phyloP scores from a whole-genome alignment of 2,888 invertebrate species.

The Callinectes sapidus region DNA sequence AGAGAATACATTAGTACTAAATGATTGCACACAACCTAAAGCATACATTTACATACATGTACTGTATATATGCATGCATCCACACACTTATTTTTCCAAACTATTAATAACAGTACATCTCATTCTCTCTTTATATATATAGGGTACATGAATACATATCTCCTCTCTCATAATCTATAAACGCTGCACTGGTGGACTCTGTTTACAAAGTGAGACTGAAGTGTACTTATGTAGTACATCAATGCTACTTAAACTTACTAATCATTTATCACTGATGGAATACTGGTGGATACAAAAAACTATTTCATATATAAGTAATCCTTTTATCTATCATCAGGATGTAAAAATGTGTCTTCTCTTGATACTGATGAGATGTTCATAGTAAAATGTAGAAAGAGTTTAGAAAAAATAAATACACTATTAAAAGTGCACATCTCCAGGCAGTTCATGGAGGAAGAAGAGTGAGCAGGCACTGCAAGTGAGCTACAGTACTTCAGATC shows the following conservation, averaged over 20 bases:
- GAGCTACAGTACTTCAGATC: neutral
- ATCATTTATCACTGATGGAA: neutral
- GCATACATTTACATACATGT: neutral
- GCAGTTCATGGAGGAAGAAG: neutral
- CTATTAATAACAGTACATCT: neutral
- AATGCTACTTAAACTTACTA: neutral
- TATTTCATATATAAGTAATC: neutral
- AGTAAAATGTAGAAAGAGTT: neutral
- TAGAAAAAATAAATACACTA: constrained; percentile 17
- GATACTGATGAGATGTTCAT: neutral
- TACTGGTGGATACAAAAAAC: neutral
- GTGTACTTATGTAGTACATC: neutral
- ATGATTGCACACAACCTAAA: neutral
- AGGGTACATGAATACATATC: too few species aligned
- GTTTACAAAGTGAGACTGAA: neutral
- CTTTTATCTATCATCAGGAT: neutral
- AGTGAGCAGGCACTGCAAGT: neutral
- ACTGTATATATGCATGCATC: neutral
- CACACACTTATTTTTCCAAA: neutral
- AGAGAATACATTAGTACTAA: neutral
- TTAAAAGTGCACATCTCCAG: neutral
- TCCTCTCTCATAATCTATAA: neutral
- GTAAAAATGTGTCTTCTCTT: neutral
- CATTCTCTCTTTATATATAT: neutral
- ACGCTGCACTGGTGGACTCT: neutral